A percentile compares a stretch with the other conserved stretches of the same genome.
These are phyloP conservation scores for Ophion ellenae DNA, from an alignment of 2,888 invertebrate genomes.

Conservation along the genomic window DNA sequence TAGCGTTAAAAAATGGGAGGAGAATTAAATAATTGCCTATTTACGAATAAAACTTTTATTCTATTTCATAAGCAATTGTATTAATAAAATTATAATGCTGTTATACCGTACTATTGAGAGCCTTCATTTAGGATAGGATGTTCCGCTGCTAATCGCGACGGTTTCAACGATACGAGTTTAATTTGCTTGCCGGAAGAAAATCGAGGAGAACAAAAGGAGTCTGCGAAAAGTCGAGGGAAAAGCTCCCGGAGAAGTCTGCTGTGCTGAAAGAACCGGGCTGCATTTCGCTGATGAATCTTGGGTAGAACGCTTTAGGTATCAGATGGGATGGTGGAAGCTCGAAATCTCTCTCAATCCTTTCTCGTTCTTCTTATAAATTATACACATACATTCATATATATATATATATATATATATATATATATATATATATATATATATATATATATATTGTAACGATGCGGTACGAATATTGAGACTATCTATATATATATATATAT, in stretches of 20 bases:
- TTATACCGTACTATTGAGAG: background rate
- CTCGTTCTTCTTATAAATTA: background rate
- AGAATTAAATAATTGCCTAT: too few relatives aligned
- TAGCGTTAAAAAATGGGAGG: too few relatives aligned
- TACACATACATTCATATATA: too few relatives aligned
- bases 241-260: background rate
- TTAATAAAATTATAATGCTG: too few relatives aligned
- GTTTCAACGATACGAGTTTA: slow-evolving; percentile 1
- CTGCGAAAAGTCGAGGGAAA: slow-evolving; percentile 1
- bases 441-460: too few relatives aligned
- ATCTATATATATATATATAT: too few relatives aligned
- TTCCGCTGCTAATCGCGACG: background rate
- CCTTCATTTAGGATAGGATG: slow-evolving; percentile 8
- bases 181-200: slow-evolving; percentile 21
- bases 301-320: slow-evolving; percentile 1
- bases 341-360: slow-evolving; percentile 12
- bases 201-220: background rate
- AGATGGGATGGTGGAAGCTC: slow-evolving; percentile 5
- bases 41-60: too few relatives aligned
- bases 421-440: too few relatives aligned
- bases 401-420: too few relatives aligned
- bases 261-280: slow-evolving; percentile 13
- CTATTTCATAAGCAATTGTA: too few relatives aligned
- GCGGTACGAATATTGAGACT: too few relatives aligned
- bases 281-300: slow-evolving; percentile 4